Evolutionary conservation across 2,888 invertebrate species (phyloP), one percentile per base, ranked within the genome.

Genomic region (Cheilosia variabilis): DNA sequence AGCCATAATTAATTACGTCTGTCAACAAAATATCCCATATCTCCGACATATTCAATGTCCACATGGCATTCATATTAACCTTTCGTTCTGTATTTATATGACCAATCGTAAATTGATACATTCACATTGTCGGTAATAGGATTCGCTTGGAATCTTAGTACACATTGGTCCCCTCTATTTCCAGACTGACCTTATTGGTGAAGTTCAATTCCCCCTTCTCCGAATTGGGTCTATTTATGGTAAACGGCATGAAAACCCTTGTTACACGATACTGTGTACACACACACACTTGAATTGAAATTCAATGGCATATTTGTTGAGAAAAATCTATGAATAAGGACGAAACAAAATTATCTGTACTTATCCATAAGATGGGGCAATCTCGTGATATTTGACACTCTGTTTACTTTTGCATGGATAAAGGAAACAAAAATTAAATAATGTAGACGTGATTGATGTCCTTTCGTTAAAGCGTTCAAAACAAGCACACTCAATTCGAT

Each of bases 71-170:
- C 55, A 47, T 45, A 41, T 47, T 57, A 41, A 75, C 57, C 50
- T 37, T 41, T 57, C 31, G 47, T 60, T 75, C 57, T 37, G 66
- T 41, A 50, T 57, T 62, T 57, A 66, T 66, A 50, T 17, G 45
- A n/a, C 27, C 50, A 71, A 71, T 77, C 53, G 58, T 65, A 82
- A 82, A 60, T 65, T 82, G 71, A 72, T 81, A 81, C 52, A 37
- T 37, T 58, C 50, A 66, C 31, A 55, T 62, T 27, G 43, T 24
- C 41, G 3, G 15, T 19, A 27, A n/a, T 31, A 13, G 13, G 13
- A 37, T 37, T 13, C 24, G 24, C 17, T 22, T 31, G 50, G 57
- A 17, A 50, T 24, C n/a, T 5, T 0, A 17, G 45, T 63, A 19
- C 37, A 27, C 19, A n/a, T 57, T 62, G 7, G 2, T 45, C 27